These are phyloP conservation scores for Neosalanx taihuensis DNA, from an alignment of 2,797 vertebrate genomes.

Conservation along the genomic window DNA sequence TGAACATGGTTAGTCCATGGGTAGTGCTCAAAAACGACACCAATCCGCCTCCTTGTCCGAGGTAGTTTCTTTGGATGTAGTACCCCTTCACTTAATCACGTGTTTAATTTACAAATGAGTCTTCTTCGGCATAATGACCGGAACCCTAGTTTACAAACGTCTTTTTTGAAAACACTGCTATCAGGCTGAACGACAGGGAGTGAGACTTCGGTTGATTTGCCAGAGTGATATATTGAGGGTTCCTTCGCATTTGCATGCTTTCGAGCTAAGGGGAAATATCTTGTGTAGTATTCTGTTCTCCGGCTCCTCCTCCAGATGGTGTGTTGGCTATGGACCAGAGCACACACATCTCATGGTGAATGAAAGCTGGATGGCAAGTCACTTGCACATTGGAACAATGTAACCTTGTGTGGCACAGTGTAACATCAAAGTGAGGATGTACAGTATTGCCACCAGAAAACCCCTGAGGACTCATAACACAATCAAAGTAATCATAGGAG, in stretches of 20 bases:
- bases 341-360: neutral
- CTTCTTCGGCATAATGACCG: neutral
- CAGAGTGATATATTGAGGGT: neutral
- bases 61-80: slow-evolving; percentile 7
- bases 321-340: neutral
- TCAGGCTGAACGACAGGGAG: neutral
- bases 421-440: neutral
- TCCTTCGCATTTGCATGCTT: slow-evolving; percentile 7
- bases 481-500: neutral
- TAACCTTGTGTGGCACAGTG: neutral
- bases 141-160: neutral
- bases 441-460: neutral
- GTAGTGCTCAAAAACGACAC: neutral
- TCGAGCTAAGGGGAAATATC: slow-evolving; percentile 2
- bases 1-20: neutral
- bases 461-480: neutral
- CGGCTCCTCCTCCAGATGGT: slow-evolving; percentile 9
- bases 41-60: neutral
- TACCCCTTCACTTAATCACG: neutral
- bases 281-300: neutral
- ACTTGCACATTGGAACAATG: too few relatives aligned
- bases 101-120: neutral
- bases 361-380: neutral
- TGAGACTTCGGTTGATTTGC: neutral
- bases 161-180: neutral